These are phyloP conservation scores for Poecile montanus DNA, from an alignment of 2,797 vertebrate genomes.

Conservation along the genomic window DNA sequence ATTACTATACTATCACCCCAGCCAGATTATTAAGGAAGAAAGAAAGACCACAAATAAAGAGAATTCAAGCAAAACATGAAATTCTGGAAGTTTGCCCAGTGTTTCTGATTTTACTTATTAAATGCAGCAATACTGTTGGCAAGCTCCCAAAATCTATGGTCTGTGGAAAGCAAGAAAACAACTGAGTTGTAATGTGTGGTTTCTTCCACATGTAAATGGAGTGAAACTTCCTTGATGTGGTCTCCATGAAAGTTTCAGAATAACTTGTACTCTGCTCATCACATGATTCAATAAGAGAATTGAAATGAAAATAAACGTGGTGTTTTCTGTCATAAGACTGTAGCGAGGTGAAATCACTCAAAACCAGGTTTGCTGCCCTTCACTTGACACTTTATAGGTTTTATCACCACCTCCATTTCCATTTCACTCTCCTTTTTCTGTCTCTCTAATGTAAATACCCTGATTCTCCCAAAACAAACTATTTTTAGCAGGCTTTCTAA, in stretches of 20 bases:
- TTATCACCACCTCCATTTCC: neutral
- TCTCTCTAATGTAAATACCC: neutral
- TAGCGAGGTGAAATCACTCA: neutral
- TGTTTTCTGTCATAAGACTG: neutral
- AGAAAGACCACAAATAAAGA: conserved; percentile 81
- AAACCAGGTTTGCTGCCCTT: conserved; percentile 3
- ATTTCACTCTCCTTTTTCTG: neutral
- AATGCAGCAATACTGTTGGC: conserved; percentile 87
- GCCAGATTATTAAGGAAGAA: conserved; percentile 67
- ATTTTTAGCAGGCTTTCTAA: conserved; percentile 2
- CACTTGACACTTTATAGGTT: neutral
- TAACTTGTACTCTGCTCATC: conserved; percentile 19
- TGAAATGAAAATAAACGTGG: neutral
- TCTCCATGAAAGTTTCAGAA: conserved; percentile 31
- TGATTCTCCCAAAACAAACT: neutral
- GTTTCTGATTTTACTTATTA: conserved; percentile 90
- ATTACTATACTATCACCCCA: conserved; percentile 59
- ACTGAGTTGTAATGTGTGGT: conserved; percentile 63
- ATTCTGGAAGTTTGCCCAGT: conserved; percentile 86
- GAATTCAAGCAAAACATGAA: conserved; percentile 82
- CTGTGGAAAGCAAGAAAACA: conserved; percentile 69
- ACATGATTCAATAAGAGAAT: neutral
- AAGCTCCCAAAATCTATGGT: conserved; percentile 78
- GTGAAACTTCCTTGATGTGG: conserved; percentile 58
- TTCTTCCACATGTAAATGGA: conserved; percentile 63